These are phyloP conservation scores for Brachyistius frenatus DNA, from an alignment of 2,113 vertebrate species.

Conservation along the genomic window DNA sequence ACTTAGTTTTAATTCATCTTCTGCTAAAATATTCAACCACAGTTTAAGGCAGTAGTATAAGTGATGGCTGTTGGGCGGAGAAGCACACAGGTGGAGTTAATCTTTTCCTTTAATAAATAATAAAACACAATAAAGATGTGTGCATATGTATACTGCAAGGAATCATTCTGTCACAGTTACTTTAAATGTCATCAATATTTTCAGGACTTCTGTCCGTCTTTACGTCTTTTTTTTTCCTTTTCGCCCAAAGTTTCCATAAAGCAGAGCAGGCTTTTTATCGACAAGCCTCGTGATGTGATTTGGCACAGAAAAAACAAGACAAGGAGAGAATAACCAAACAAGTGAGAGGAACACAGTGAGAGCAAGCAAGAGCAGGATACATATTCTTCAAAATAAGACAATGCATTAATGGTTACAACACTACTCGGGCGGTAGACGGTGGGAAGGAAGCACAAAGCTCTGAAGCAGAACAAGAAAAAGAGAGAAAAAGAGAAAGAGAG, in stretches of 20 bases:
- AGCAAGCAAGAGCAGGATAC: conserved; percentile 17
- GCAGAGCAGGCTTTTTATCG: no score
- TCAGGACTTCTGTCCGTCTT: conserved; percentile 4
- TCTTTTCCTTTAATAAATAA: neutral
- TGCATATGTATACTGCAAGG: neutral
- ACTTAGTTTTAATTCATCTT: neutral
- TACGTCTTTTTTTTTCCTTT: neutral
- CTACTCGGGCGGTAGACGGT: conserved; percentile 2
- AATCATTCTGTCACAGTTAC: neutral
- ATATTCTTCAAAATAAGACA: conserved; percentile 37
- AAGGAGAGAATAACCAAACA: conserved; percentile 9
- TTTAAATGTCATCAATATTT: conserved; percentile 15
- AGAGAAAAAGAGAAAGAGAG: conserved; percentile 6
- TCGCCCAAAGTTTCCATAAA: no score
- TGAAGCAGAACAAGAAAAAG: conserved; percentile 32
- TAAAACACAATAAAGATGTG: neutral
- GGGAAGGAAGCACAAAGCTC: conserved; percentile 27
- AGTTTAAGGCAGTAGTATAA: conserved; percentile 34
- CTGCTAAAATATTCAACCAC: neutral
- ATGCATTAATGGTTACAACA: conserved; percentile 8
- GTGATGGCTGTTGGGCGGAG: neutral
- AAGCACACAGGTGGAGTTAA: neutral
- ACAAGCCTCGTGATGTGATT: neutral
- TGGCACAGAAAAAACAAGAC: conserved; percentile 15
- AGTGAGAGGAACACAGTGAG: conserved; percentile 7